Base-by-base conservation (phyloP, 2,888 invertebrate genomes). In the Xiphydria camelus region DNA sequence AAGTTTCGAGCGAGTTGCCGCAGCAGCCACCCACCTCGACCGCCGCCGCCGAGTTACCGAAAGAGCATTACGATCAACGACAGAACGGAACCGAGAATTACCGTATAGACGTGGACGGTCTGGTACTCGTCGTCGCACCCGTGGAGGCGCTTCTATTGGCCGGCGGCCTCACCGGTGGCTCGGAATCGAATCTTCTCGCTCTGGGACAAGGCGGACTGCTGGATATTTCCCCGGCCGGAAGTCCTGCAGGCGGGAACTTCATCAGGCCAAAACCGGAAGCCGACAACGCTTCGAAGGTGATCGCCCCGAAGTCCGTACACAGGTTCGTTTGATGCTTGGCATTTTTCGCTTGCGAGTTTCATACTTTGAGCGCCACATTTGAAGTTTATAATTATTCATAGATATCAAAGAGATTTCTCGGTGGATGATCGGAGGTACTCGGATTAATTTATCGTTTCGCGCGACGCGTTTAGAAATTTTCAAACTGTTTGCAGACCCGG, bases 71-170 rank as follows among this genome's bases (percentile, higher is more conserved):
- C 69, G 89, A 91, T 73, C 88, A 90, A 66, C 77, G 89, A 4
- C 91, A 91, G 69, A 89, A 89, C 66, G 90, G 90, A 1, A 78
- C 83, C 0, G 88, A 88, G 60, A 91, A 91, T 76, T 82, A 84
- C 53, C 79, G 87, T 12, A 75, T 90, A 6, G 84, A 83, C 65
- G 79, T 90, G 37, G 83, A 86, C 59, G 87, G 85, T 9, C 78
- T 88, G n/a, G 80, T 85, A 9, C 74, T 88, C 21, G 83, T 86
- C 2, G 77, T 85, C 29, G 83, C 85, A 0, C 85, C 86, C 0
- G 81, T 82, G 0, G 85, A 85, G 40, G 77, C 82, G 1, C 72
- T 86, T 4, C 68, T 86, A 9, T 76, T 82, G 15, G 82, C 82
- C 0, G 79, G 80, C 3, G 79, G 80, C 45, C 54, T 70, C 1